Percentiles rank a stretch among this genome's conserved stretches.
Evolutionary conservation across 2,113 vertebrate species (phyloP).

Genomic region (Bambusicola thoracicus): DNA sequence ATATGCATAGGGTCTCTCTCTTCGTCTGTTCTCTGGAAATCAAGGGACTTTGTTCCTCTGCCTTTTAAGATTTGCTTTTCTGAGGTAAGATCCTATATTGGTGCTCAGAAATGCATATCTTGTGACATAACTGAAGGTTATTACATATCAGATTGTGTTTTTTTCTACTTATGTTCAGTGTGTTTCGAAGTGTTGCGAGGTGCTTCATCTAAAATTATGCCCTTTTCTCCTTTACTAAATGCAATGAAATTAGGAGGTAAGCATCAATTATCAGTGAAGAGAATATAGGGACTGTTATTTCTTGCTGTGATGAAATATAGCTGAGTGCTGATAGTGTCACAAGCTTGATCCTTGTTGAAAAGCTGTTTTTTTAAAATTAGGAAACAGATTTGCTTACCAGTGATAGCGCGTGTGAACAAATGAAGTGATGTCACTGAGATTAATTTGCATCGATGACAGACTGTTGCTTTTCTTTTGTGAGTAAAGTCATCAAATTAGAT

Average conservation of each 20-base stretch:
- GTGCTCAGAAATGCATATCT: not conserved
- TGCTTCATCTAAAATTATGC: not conserved
- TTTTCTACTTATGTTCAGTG: not conserved
- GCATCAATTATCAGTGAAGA: not conserved
- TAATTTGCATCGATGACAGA: not conserved
- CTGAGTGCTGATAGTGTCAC: not conserved
- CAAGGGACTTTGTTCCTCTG: not conserved
- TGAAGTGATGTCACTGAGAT: not conserved
- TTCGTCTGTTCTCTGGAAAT: not conserved
- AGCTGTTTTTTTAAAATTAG: not conserved
- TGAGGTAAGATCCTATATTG: not conserved
- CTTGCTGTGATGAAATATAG: not conserved
- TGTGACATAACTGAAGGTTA: not conserved
- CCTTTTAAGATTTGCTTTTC: not conserved
- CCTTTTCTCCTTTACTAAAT: not conserved
- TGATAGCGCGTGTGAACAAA: not conserved
- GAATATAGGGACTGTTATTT: not conserved
- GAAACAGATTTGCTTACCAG: slow-evolving; percentile 13
- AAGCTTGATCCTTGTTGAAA: not conserved
- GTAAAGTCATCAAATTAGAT: slow-evolving; percentile 10
- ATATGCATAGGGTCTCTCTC: not conserved
- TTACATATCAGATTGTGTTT: not conserved
- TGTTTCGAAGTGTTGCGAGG: not conserved
- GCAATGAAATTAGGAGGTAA: not conserved
- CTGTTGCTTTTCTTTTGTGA: not conserved